Conservation (phyloP, 2,797 vertebrate genomes). For the Micropoecilia bifurca region DNA sequence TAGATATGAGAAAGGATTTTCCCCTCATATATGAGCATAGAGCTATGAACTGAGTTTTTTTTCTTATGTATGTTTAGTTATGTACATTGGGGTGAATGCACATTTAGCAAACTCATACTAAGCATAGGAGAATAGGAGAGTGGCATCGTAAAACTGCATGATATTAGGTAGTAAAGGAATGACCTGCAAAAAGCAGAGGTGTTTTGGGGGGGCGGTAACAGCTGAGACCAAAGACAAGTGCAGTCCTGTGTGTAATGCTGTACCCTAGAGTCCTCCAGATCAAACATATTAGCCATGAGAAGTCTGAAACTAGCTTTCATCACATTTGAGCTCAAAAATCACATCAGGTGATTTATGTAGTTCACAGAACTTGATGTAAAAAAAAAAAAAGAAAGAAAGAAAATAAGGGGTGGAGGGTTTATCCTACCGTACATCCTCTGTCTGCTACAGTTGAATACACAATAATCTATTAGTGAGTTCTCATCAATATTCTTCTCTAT, state of each 20-base stretch:
- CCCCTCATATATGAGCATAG: neutral
- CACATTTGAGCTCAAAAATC: constrained; percentile 44
- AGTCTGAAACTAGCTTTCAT: constrained; percentile 50
- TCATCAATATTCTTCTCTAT: constrained; percentile 63
- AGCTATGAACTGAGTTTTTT: constrained; percentile 13
- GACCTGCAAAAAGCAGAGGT: constrained; percentile 50
- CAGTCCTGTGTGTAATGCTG: constrained; percentile 68
- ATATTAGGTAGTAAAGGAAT: constrained; percentile 59
- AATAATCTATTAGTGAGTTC: constrained; percentile 36
- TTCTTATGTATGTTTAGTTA: constrained; percentile 8
- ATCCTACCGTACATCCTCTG: constrained; percentile 39
- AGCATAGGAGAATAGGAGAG: constrained; percentile 14
- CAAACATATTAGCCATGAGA: constrained; percentile 69
- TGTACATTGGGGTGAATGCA: constrained; percentile 22
- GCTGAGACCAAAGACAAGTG: constrained; percentile 54
- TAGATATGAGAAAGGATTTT: constrained; percentile 30
- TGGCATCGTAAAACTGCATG: constrained; percentile 34
- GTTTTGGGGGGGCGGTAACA: neutral
- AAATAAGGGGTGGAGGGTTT: neutral
- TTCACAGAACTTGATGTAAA: constrained; percentile 30
- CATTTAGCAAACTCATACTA: constrained; percentile 33
- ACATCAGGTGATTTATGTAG: constrained; percentile 30
- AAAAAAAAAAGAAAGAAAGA: neutral
- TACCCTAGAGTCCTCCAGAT: constrained; percentile 60
- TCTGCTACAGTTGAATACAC: constrained; percentile 29